Evolutionary conservation across 2,888 invertebrate genomes (phyloP).

Genomic region (Folsomia candida): DNA sequence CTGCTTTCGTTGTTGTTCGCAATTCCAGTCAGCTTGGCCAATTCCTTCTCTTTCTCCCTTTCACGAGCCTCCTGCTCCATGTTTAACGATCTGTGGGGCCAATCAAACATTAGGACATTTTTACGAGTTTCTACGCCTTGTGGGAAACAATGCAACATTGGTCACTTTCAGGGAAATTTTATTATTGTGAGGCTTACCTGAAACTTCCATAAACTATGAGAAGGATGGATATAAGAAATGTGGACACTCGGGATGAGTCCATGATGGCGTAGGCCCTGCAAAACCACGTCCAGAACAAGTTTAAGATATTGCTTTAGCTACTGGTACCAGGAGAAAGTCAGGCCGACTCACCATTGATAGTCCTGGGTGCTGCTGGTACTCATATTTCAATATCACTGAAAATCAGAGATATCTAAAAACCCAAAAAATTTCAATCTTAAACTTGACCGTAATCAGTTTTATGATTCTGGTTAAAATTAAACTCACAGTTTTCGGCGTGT

Average conservation of each 20-base stretch:
- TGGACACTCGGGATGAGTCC: constrained; percentile 95
- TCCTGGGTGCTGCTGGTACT: constrained; percentile 54
- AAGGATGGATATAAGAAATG: constrained; percentile 94
- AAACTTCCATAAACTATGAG: constrained; percentile 97
- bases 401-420: not conserved
- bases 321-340: not conserved
- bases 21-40: constrained; percentile 65
- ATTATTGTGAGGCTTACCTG: constrained; percentile 57
- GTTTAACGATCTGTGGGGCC: constrained; percentile 74
- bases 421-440: too few species aligned
- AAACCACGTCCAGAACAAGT: too few species aligned
- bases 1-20: constrained; percentile 59
- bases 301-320: too few species aligned
- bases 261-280: constrained; percentile 88
- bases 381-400: not conserved
- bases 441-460: too few species aligned
- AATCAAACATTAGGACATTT: too few species aligned
- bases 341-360: constrained; percentile 57
- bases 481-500: not conserved
- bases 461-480: too few species aligned
- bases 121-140: too few species aligned
- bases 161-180: not conserved
- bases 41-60: constrained; percentile 71
- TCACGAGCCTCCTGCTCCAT: constrained; percentile 93
- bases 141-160: not conserved